Evolutionary conservation across 2,888 invertebrate species (phyloP), one percentile per base, ranked within the genome.

Genomic region (Bhutanitis thaidina): DNA sequence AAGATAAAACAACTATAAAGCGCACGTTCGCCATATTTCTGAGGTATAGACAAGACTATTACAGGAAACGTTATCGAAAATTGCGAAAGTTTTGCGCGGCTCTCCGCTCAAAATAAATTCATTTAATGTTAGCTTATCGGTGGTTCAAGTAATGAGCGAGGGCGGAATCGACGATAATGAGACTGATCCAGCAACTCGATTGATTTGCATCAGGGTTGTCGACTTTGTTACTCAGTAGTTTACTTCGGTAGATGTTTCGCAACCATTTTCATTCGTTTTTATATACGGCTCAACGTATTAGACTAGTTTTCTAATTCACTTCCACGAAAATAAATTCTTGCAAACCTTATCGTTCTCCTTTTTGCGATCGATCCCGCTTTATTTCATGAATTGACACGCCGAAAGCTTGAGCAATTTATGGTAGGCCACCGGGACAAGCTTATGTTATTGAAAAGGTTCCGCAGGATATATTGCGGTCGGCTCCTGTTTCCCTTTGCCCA

Each of bases 21-120:
- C 20, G 7, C 40, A 39, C 13, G 50, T 35, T 44, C 27, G 15
- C 29, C 20, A 41, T 45, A 45, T 46, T 47, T 52, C 49, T 49
- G 49, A 43, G 46, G 52, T 50, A 25, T 41, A 41, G 36, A 37
- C 30, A 56, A 53, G 51, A 49, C 63, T 53, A 55, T 67, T 58
- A 62, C 62, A 62, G 60, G 59, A 63, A 12, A 55, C 49, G 57
- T 60, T 69, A 72, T 68, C 61, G 70, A 63, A 69, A 72, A 77
- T 76, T 72, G 67, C 73, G 63, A 71, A 77, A 79, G 67, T 78
- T 77, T 62, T 59, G 52, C 62, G 57, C 53, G 56, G 57, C 58
- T 58, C 60, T 55, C 56, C 47, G 56, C 64, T 74, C 72, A 75
- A 79, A 76, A 79, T 76, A 77, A 75, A 81, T 79, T 80, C 74